A percentile compares a stretch with the other conserved stretches of the same genome.
These are phyloP conservation scores for Ligdia adustata DNA, from an alignment of 2,888 invertebrate species.

Conservation along the genomic window DNA sequence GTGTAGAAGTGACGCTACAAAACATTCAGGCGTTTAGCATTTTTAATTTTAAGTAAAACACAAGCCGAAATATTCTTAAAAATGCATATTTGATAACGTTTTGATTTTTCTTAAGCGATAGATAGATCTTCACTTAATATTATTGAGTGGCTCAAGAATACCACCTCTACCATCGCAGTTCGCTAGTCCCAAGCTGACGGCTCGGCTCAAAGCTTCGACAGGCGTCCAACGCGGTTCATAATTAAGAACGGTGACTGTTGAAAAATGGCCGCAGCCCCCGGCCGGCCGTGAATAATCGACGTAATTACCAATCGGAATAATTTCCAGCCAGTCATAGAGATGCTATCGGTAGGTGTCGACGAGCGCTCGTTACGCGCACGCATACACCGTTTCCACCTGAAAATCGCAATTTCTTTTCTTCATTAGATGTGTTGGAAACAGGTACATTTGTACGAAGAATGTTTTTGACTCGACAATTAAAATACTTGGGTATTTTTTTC, in stretches of 20 bases:
- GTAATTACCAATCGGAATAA: slow-evolving; percentile 84
- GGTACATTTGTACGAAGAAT: too few relatives aligned
- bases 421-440: too few relatives aligned
- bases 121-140: too few relatives aligned
- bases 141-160: slow-evolving; percentile 41
- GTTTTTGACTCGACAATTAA: too few relatives aligned
- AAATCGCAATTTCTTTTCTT: slow-evolving; percentile 74
- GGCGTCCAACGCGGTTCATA: slow-evolving; percentile 82
- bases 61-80: too few relatives aligned
- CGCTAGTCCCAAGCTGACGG: slow-evolving; percentile 74
- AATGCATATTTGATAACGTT: too few relatives aligned
- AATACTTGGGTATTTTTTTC: too few relatives aligned
- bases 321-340: slow-evolving; percentile 84
- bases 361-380: slow-evolving; percentile 82
- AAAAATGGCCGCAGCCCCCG: slow-evolving; percentile 84
- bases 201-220: slow-evolving; percentile 83
- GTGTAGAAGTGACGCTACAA: too few relatives aligned
- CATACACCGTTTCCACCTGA: slow-evolving; percentile 54
- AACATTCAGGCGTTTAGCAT: too few relatives aligned
- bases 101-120: too few relatives aligned
- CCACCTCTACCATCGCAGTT: slow-evolving; percentile 38
- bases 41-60: too few relatives aligned
- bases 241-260: slow-evolving; percentile 85
- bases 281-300: slow-evolving; percentile 84
- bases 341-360: slow-evolving; percentile 83